Conservation (phyloP, 1,140 invertebrate species). For the Gonatopus flavifemur region DNA sequence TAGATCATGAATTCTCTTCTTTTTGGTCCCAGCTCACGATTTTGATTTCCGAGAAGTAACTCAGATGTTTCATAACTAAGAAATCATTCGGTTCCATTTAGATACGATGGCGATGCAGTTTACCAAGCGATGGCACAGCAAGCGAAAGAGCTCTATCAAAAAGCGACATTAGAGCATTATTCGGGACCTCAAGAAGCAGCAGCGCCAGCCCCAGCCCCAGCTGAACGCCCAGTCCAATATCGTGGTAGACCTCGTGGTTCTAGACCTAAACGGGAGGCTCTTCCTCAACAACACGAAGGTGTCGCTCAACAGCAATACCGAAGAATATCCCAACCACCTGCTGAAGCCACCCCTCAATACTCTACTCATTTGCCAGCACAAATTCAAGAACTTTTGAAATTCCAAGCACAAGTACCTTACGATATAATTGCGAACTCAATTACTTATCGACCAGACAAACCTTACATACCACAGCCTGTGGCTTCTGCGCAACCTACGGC, state of each 20-base stretch:
- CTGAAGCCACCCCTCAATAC: slow-evolving; percentile 44
- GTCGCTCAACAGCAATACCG: slow-evolving; percentile 13
- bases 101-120: slow-evolving; percentile 35
- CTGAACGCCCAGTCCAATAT: slow-evolving; percentile 18
- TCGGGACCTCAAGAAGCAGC: not conserved
- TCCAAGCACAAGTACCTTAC: slow-evolving; percentile 49
- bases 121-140: slow-evolving; percentile 28
- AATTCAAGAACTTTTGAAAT: slow-evolving; percentile 44
- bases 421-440: slow-evolving; percentile 53
- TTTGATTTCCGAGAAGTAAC: no score
- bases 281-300: slow-evolving; percentile 14
- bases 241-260: slow-evolving; percentile 11
- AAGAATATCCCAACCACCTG: slow-evolving; percentile 19
- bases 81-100: slow-evolving; percentile 27
- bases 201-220: not conserved
- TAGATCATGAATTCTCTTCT: no score
- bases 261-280: slow-evolving; percentile 28
- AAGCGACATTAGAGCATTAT: not conserved
- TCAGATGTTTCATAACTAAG: no score
- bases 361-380: slow-evolving; percentile 43
- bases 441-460: slow-evolving; percentile 37
- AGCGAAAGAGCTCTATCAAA: not conserved
- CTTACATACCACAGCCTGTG: slow-evolving; percentile 47
- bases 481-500: slow-evolving; percentile 16
- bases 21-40: no score